These are phyloP conservation scores for Ridgeia piscesae DNA, from an alignment of 1,140 invertebrate genomes.

Conservation along the genomic window DNA sequence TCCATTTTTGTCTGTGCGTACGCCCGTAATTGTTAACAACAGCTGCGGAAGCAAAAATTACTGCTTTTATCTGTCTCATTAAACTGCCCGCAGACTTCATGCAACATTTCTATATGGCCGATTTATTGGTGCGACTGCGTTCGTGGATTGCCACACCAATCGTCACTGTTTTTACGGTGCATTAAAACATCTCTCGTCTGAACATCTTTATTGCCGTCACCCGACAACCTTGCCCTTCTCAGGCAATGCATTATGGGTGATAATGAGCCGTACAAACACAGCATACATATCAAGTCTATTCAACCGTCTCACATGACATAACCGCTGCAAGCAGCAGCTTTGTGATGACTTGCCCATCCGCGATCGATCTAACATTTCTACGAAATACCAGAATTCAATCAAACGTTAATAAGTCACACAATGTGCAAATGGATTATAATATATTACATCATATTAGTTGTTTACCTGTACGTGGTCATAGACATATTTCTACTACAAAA, in stretches of 20 bases:
- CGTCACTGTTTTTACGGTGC: background rate
- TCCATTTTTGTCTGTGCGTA: background rate
- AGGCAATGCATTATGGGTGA: background rate
- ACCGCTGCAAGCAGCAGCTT: background rate
- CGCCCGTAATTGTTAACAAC: background rate
- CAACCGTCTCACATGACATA: background rate
- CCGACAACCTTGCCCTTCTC: background rate
- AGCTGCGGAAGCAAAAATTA: constrained; percentile 1
- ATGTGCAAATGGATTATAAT: too few relatives aligned
- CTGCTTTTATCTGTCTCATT: background rate
- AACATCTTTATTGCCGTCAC: background rate
- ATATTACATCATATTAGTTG: too few relatives aligned
- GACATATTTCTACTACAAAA: too few relatives aligned
- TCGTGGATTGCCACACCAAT: background rate
- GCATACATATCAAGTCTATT: background rate
- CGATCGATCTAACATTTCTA: too few relatives aligned
- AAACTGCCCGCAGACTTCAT: background rate
- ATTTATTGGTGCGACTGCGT: background rate
- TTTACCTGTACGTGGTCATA: too few relatives aligned
- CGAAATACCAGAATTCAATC: too few relatives aligned
- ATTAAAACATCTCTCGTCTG: background rate
- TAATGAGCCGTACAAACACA: background rate
- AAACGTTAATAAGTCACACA: too few relatives aligned
- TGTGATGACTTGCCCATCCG: background rate
- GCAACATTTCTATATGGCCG: background rate